These are phyloP conservation scores for Lepilemur septentrionalis DNA, from an alignment of 2,797 vertebrate species.

Conservation along the genomic window DNA sequence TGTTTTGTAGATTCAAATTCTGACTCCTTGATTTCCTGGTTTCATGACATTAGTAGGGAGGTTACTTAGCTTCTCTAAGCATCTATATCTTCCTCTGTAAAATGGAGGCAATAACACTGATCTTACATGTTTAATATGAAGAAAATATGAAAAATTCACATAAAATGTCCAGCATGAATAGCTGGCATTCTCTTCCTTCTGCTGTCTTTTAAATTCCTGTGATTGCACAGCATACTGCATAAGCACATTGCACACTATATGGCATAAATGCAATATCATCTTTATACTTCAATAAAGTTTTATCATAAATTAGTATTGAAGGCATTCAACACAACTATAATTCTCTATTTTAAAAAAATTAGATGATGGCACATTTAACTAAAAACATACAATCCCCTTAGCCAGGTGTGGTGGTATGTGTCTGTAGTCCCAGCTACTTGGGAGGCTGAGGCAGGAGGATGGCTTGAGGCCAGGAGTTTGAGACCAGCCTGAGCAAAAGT, in stretches of 20 bases:
- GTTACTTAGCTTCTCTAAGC: conserved; percentile 6
- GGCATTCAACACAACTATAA: background rate
- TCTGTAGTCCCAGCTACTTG: no score
- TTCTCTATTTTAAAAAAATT: background rate
- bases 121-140: background rate
- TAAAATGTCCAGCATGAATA: background rate
- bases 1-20: conserved; percentile 4
- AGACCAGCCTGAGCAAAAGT: no score
- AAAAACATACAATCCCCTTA: background rate
- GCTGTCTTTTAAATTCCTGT: background rate
- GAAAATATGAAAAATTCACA: background rate
- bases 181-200: background rate
- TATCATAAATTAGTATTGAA: conserved; percentile 9
- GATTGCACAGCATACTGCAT: no score
- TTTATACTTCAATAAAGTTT: background rate
- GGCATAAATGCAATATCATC: background rate
- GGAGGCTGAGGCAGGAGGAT: no score
- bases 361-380: background rate
- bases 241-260: no score
- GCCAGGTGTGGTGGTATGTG: no score
- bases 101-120: background rate
- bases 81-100: conserved; percentile 34
- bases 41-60: conserved; percentile 33
- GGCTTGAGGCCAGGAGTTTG: no score
- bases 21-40: background rate